Percentiles rank a stretch among this genome's conserved stretches.
Conservation (phyloP, 2,113 vertebrate species). For the Hemicordylus capensis region DNA sequence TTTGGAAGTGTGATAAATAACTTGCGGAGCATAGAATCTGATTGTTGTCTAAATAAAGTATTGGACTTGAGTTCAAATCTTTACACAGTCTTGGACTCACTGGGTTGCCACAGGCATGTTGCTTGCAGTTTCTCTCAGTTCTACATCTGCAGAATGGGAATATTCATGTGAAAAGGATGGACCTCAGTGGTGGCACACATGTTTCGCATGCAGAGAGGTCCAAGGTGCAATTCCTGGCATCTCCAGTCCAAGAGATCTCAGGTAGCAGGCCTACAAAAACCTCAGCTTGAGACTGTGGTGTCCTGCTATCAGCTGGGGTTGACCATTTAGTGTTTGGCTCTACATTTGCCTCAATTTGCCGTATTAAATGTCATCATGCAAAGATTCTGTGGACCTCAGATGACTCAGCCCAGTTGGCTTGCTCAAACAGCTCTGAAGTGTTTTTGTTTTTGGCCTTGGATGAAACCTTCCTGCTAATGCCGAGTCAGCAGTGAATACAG, state of each 20-base stretch:
- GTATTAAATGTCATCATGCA: no score
- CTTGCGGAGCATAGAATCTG: not conserved
- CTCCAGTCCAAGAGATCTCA: not conserved
- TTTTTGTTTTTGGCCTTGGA: no score
- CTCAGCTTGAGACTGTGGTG: not conserved
- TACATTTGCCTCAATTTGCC: no score
- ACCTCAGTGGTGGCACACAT: not conserved
- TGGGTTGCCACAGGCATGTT: not conserved
- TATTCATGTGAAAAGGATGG: no score
- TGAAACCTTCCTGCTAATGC: not conserved
- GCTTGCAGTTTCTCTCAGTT: not conserved
- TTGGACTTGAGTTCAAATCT: not conserved
- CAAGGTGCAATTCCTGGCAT: not conserved
- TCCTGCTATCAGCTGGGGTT: not conserved
- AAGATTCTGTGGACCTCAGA: not conserved
- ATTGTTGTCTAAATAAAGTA: not conserved
- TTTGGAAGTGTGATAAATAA: not conserved
- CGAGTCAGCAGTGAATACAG: not conserved
- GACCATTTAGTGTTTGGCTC: no score
- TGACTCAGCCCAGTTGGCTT: no score
- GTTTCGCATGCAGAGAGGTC: not conserved
- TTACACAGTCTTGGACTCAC: not conserved
- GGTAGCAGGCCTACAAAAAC: not conserved
- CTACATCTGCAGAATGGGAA: not conserved
- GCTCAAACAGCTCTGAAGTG: no score